These are phyloP conservation scores for Meteorus sp. DNA, from an alignment of 1,140 invertebrate species.

Conservation along the genomic window DNA sequence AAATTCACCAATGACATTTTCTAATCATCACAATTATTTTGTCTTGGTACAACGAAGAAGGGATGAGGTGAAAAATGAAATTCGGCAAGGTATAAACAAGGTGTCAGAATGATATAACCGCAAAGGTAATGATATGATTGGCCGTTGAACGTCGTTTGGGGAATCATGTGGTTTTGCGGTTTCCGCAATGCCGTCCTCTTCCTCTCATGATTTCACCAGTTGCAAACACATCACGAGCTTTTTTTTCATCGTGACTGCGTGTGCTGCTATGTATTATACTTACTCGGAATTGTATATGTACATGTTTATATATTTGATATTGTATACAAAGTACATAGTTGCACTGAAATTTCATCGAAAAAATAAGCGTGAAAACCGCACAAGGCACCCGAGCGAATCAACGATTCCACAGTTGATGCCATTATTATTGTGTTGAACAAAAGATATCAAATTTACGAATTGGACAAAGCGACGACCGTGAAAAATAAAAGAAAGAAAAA, in stretches of 20 bases:
- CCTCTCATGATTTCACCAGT: conserved; percentile 6
- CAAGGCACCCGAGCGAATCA: conserved; percentile 18
- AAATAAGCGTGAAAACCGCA: conserved; percentile 2
- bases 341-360: conserved; percentile 9
- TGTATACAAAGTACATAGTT: too few species aligned
- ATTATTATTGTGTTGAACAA: neutral
- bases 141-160: conserved; percentile 50
- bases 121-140: conserved; percentile 60
- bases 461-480: conserved; percentile 4
- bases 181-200: conserved; percentile 38
- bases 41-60: conserved; percentile 13
- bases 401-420: conserved; percentile 7
- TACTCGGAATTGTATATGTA: too few species aligned
- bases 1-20: too few species aligned
- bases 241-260: neutral
- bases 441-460: conserved; percentile 18
- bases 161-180: conserved; percentile 57
- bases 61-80: conserved; percentile 15
- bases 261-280: neutral
- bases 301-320: too few species aligned
- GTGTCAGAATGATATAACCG: conserved; percentile 53
- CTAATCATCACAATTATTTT: too few species aligned
- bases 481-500: conserved; percentile 15
- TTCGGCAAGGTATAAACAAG: conserved; percentile 51
- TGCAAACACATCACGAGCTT: too few species aligned